phyloP scores from a whole-genome alignment of 2,113 vertebrate species.

The Podiceps cristatus region DNA sequence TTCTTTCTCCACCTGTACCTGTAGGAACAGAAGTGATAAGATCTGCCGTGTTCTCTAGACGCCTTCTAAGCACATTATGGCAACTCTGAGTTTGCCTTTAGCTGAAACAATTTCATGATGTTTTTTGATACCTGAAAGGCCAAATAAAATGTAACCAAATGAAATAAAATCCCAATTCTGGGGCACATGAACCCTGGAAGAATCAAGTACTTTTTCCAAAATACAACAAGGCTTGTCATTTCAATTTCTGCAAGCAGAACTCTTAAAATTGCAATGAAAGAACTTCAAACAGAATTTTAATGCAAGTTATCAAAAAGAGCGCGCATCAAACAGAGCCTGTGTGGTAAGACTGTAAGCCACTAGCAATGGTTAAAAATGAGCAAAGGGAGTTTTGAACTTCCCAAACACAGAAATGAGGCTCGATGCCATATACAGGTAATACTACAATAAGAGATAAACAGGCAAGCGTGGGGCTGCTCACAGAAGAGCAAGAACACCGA shows the following conservation, averaged over 20 bases:
- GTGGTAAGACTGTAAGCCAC: not conserved
- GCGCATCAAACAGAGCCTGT: accelerated
- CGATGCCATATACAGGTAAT: not conserved
- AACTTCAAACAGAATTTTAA: not conserved
- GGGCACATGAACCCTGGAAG: not conserved
- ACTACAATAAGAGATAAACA: not conserved
- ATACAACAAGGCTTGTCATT: not conserved
- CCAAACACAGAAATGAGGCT: not conserved
- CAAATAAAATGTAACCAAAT: not conserved
- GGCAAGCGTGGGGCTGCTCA: not conserved
- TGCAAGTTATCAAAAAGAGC: not conserved
- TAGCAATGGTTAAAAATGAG: not conserved
- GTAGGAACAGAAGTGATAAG: not conserved
- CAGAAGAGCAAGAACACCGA: not conserved
- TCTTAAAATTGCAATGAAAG: not conserved
- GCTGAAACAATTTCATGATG: not conserved
- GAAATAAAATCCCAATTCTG: accelerated
- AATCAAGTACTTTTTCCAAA: not conserved
- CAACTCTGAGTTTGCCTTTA: not conserved
- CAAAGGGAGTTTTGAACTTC: not conserved
- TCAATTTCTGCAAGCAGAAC: not conserved
- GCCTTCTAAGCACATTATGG: not conserved
- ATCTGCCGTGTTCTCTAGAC: not conserved
- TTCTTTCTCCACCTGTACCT: not conserved
- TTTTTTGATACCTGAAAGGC: not conserved